Conservation (phyloP, 2,113 vertebrate genomes). For the Corydoras sp. region DNA sequence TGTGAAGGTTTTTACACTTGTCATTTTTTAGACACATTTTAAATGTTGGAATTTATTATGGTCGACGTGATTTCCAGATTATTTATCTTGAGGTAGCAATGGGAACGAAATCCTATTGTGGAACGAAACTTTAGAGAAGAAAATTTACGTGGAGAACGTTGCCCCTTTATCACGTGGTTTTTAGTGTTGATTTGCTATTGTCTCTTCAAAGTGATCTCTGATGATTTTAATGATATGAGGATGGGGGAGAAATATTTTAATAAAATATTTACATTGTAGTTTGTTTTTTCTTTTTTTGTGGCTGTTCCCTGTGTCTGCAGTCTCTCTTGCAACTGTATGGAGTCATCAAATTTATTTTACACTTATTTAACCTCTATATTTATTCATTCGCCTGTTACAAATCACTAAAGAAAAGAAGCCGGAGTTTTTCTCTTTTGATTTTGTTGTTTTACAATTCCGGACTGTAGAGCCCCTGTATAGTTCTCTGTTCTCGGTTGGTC, state of each 20-base stretch:
- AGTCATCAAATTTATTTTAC: not conserved
- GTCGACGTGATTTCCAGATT: conserved; percentile 7
- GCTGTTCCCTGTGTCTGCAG: not conserved
- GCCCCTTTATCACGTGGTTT: conserved; percentile 27
- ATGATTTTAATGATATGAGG: no score
- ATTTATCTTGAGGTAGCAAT: conserved; percentile 29
- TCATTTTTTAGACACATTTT: conserved; percentile 25
- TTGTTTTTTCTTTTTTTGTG: not conserved
- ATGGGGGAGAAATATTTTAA: no score
- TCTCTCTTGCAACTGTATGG: not conserved
- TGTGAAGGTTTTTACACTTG: conserved; percentile 51
- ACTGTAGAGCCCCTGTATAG: no score
- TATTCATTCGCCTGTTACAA: no score
- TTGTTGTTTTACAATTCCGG: no score
- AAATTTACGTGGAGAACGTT: conserved; percentile 32
- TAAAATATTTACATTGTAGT: conserved; percentile 1
- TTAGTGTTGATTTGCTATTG: not conserved
- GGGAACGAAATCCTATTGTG: not conserved
- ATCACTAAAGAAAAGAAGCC: no score
- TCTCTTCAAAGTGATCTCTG: no score
- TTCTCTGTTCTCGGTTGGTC: no score
- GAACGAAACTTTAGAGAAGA: not conserved
- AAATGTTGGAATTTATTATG: conserved; percentile 9
- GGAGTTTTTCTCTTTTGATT: no score
- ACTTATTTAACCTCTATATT: no score